Conservation (phyloP, 1,140 invertebrate genomes). For the Pogonomyrmex barbatus region DNA sequence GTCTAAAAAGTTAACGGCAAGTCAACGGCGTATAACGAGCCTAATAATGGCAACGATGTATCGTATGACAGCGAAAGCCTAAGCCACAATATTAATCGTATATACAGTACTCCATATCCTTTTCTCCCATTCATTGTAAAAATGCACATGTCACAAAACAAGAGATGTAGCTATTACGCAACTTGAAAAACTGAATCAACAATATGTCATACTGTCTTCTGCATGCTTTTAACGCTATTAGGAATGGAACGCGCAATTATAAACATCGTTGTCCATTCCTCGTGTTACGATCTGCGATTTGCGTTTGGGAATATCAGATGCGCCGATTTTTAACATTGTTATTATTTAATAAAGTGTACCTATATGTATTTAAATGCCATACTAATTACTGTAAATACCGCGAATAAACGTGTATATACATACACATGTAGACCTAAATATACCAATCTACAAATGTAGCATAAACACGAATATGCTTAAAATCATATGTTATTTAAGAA, state of each 20-base stretch:
- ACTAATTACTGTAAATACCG: slow-evolving; percentile 80
- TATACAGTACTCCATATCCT: background rate
- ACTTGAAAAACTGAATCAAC: slow-evolving; percentile 34
- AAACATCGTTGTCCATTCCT: slow-evolving; percentile 42
- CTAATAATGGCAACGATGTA: slow-evolving; percentile 40
- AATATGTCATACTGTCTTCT: slow-evolving; percentile 40
- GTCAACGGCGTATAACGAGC: slow-evolving; percentile 23
- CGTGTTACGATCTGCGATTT: slow-evolving; percentile 56
- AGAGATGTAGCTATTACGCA: slow-evolving; percentile 30
- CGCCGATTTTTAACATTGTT: slow-evolving; percentile 65
- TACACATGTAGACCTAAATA: slow-evolving; percentile 61
- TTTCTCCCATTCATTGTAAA: slow-evolving; percentile 35
- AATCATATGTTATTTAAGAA: slow-evolving; percentile 21
- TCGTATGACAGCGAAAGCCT: slow-evolving; percentile 30
- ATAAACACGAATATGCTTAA: slow-evolving; percentile 53
- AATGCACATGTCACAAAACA: slow-evolving; percentile 20
- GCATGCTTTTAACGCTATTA: slow-evolving; percentile 51
- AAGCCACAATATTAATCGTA: slow-evolving; percentile 34
- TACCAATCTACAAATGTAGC: slow-evolving; percentile 60
- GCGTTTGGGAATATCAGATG: slow-evolving; percentile 61
- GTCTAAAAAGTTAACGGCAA: slow-evolving; percentile 11
- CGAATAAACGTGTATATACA: slow-evolving; percentile 74
- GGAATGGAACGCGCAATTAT: slow-evolving; percentile 8
- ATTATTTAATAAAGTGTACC: slow-evolving; percentile 77
- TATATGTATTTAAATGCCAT: slow-evolving; percentile 81